Evolutionary conservation across 2,888 invertebrate genomes (phyloP), one percentile per base, ranked within the genome.

Genomic region (Spisula solida): DNA sequence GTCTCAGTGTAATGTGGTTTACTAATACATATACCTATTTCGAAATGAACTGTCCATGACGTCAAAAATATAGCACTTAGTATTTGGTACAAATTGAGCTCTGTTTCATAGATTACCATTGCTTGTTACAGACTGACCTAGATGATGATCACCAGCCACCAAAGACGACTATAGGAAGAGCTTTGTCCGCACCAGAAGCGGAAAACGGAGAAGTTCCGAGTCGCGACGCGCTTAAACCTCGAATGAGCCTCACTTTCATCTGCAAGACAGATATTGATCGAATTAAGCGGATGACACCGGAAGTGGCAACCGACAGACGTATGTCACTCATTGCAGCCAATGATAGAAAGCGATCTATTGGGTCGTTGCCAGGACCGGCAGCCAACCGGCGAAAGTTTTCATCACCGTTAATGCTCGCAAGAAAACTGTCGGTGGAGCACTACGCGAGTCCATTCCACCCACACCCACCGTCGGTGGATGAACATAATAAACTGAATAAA

Each of bases 401-500:
- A 79, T 82, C 87, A 18, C 87, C 87, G n/a, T 60, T 79, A 10
- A 82, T 82, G 82, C 41, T 87, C 25, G 82, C 82, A 6, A 75
- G 87, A 25, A 87, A 82, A 47, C 48, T 87, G 48, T 87, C 87
- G 18, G 82, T 82, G 20, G 87, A 87, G 47, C 78, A 82, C 14
- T 87, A 87, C 29, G 80, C 86, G 16, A 80, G 81, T n/a, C 86
- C 80, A 31, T 86, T 86, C 47, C 51, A 78, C n/a, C 51, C 55
- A 20, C 41, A 29, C 16, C 25, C 70, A 10, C 75, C 87, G 2
- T 80, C 79, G 14, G 81, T 91, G 1, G 91, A 89, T 18, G 91
- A 91, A 51, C 91, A 91, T 83, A 91, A 91, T 82, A 85, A 75
- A 87, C 85, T 89, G n/a, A 91, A 91, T 41, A 80, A 81, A 80